Percentiles rank a stretch among this genome's conserved stretches.
Evolutionary conservation across 2,888 invertebrate genomes (phyloP).

Genomic region (Lithophane socia): DNA sequence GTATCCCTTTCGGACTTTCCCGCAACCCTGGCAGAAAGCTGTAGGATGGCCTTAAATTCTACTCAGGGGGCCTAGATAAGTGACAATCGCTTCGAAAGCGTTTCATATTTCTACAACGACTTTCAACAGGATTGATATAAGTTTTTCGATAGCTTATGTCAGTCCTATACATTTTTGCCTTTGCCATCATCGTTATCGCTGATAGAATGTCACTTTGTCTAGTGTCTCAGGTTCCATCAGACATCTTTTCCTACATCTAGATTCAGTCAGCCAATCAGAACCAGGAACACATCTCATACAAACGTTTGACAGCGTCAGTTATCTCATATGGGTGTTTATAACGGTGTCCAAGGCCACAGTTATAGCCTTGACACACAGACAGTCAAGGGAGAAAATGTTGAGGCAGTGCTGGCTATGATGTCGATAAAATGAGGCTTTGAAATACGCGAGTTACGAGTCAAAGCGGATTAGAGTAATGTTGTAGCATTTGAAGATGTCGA

Average conservation of each 20-base stretch:
- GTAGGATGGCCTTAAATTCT: background rate
- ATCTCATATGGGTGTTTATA: slow-evolving; percentile 64
- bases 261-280: slow-evolving; percentile 1
- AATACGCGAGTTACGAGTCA: slow-evolving; percentile 43
- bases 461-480: background rate
- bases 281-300: slow-evolving; percentile 20
- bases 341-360: slow-evolving; percentile 68
- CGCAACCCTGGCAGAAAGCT: too few species aligned
- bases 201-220: too few species aligned
- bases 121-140: too few species aligned
- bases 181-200: too few species aligned
- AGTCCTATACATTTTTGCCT: too few species aligned
- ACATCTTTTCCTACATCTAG: background rate
- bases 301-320: slow-evolving; percentile 37
- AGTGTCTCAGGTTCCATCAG: background rate
- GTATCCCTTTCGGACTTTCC: too few species aligned
- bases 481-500: background rate
- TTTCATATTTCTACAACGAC: too few species aligned
- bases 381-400: slow-evolving; percentile 63
- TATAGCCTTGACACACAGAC: slow-evolving; percentile 74
- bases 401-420: slow-evolving; percentile 71
- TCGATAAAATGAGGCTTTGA: slow-evolving; percentile 70
- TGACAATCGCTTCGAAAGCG: too few species aligned
- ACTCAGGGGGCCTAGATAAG: too few species aligned
- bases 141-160: too few species aligned